Conservation (phyloP, 2,113 vertebrate genomes). For the Etheostoma cragini region DNA sequence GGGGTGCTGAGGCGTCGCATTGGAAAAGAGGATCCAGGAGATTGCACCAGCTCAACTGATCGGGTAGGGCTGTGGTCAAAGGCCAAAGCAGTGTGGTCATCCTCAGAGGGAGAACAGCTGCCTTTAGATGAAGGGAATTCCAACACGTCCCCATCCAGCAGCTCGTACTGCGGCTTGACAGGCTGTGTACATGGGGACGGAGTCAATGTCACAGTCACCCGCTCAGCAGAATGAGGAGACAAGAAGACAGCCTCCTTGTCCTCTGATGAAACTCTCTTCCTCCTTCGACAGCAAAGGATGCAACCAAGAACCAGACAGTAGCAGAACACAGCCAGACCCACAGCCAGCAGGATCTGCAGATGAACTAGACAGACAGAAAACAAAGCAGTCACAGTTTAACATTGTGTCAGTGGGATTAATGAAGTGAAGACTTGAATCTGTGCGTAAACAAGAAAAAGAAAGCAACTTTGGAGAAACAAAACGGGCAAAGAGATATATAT, state of each 20-base stretch:
- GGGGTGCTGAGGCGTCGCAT: constrained; percentile 71
- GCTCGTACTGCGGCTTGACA: constrained; percentile 79
- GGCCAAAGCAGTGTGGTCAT: constrained; percentile 64
- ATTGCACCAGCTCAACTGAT: constrained; percentile 42
- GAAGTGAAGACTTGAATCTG: background rate
- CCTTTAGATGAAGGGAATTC: constrained; percentile 71
- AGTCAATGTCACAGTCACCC: constrained; percentile 64
- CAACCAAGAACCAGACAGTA: constrained; percentile 86
- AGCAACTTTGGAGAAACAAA: background rate
- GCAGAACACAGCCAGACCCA: constrained; percentile 83
- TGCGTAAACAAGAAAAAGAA: background rate
- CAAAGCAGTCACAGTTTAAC: constrained; percentile 13
- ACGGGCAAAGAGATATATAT: background rate
- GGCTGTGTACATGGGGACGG: constrained; percentile 67
- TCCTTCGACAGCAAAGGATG: constrained; percentile 79
- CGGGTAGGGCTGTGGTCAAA: constrained; percentile 48
- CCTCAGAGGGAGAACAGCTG: constrained; percentile 76
- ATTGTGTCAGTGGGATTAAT: background rate
- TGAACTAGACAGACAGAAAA: constrained; percentile 73
- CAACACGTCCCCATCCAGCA: constrained; percentile 78
- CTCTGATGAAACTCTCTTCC: constrained; percentile 43
- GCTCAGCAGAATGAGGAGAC: constrained; percentile 50
- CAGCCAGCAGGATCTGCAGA: constrained; percentile 82
- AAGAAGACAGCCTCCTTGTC: constrained; percentile 70
- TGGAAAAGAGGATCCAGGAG: constrained; percentile 50